These are phyloP conservation scores for Eristalis intricaria DNA, from an alignment of 2,888 invertebrate species.

Conservation along the genomic window DNA sequence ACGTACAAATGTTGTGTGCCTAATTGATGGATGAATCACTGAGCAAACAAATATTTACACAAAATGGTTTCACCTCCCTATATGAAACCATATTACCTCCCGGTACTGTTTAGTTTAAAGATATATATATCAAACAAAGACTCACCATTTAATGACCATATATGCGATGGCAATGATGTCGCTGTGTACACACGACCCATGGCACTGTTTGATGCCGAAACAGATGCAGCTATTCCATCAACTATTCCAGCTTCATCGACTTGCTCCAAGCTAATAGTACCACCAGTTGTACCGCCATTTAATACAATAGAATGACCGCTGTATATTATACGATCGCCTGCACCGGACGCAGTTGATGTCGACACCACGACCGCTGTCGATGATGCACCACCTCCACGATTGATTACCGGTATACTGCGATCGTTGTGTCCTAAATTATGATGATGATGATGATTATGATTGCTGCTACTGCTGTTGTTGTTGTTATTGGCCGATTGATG, in stretches of 20 bases:
- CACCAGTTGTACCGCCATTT: conserved; percentile 83
- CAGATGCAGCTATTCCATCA: conserved; percentile 79
- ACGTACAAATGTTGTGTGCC: not conserved
- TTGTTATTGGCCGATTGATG: conserved; percentile 75
- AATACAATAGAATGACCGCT: conserved; percentile 86
- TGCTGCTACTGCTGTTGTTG: conserved; percentile 68
- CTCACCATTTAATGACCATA: conserved; percentile 95
- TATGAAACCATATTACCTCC: not conserved
- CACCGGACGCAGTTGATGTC: conserved; percentile 35
- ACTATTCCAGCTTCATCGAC: conserved; percentile 76
- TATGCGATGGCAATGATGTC: conserved; percentile 94
- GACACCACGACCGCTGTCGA: conserved; percentile 59
- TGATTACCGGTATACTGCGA: conserved; percentile 63
- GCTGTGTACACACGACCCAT: conserved; percentile 92
- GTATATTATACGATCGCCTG: conserved; percentile 61
- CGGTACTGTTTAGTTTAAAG: not conserved
- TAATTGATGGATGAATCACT: not conserved
- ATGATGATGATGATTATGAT: conserved; percentile 82
- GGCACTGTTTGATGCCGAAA: conserved; percentile 82
- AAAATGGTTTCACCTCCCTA: not conserved
- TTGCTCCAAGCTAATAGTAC: conserved; percentile 61
- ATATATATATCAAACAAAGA: conserved; percentile 45
- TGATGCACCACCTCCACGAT: conserved; percentile 62
- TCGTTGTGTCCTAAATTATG: conserved; percentile 76
- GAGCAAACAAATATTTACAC: not conserved